phyloP scores from a whole-genome alignment of 2,113 vertebrate species.

The Charadrius vociferus region DNA sequence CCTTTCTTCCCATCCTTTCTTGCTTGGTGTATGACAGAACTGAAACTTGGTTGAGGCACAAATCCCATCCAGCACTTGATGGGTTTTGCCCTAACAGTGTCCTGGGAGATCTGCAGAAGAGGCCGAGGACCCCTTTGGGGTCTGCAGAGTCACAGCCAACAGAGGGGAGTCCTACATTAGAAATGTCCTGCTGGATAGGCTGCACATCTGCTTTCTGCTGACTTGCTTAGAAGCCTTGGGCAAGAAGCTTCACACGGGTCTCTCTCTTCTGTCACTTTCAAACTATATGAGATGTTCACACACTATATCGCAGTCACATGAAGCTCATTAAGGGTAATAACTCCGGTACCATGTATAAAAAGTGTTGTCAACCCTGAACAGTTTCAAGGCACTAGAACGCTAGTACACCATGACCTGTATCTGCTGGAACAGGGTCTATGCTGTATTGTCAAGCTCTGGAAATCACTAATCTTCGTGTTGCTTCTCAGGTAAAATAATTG shows the following conservation, averaged over 20 bases:
- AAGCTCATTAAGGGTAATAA: not conserved
- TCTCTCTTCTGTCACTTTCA: not conserved
- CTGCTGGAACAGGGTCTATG: not conserved
- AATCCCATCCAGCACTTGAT: not conserved
- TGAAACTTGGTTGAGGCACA: not conserved
- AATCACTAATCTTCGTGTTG: not conserved
- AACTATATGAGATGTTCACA: not conserved
- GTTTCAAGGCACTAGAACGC: not conserved
- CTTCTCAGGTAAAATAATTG: not conserved
- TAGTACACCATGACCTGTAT: too few species aligned
- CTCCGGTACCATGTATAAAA: not conserved
- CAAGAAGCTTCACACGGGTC: fast-evolving
- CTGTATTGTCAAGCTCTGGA: not conserved
- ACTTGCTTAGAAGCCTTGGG: not conserved
- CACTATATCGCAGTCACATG: fast-evolving
- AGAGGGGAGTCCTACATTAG: fast-evolving
- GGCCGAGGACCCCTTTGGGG: not conserved
- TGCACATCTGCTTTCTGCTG: not conserved
- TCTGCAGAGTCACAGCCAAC: not conserved
- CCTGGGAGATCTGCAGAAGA: not conserved
- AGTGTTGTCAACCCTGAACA: not conserved
- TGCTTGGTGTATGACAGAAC: not conserved
- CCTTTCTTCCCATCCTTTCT: not conserved
- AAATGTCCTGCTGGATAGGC: not conserved
- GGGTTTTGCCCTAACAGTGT: not conserved